Conservation (phyloP, 2,888 invertebrate genomes). For the Neria commutata region DNA sequence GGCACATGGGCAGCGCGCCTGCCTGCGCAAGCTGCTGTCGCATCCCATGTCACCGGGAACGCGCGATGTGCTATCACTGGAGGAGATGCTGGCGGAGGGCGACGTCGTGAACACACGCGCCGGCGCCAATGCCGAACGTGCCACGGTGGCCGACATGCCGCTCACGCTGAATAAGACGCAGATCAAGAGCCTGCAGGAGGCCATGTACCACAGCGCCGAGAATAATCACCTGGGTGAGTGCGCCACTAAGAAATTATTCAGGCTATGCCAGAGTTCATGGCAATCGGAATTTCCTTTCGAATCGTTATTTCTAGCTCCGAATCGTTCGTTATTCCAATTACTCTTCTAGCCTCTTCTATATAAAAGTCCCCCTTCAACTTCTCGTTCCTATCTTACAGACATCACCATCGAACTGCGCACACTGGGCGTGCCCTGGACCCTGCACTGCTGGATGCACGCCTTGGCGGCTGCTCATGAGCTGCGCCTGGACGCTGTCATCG, state of each 20-base stretch:
- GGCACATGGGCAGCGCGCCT: constrained; percentile 81
- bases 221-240: constrained; percentile 80
- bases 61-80: constrained; percentile 81
- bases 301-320: no score
- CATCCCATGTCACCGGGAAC: constrained; percentile 72
- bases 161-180: constrained; percentile 76
- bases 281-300: no score
- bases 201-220: constrained; percentile 93
- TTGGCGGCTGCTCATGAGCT: constrained; percentile 86
- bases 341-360: constrained; percentile 5
- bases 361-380: no score
- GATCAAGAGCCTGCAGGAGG: constrained; percentile 85
- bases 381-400: constrained; percentile 68
- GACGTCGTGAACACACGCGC: constrained; percentile 66
- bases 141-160: constrained; percentile 54
- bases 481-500: constrained; percentile 81
- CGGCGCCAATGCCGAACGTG: constrained; percentile 36
- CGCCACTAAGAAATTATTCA: background rate
- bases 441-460: constrained; percentile 92
- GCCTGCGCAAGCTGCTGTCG: constrained; percentile 78
- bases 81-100: constrained; percentile 90
- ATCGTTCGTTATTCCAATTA: constrained; percentile 3
- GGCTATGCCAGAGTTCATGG: background rate
- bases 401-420: constrained; percentile 87
- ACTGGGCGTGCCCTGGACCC: constrained; percentile 87